phyloP scores from a whole-genome alignment of 2,888 invertebrate species.

The Notodonta ziczac region DNA sequence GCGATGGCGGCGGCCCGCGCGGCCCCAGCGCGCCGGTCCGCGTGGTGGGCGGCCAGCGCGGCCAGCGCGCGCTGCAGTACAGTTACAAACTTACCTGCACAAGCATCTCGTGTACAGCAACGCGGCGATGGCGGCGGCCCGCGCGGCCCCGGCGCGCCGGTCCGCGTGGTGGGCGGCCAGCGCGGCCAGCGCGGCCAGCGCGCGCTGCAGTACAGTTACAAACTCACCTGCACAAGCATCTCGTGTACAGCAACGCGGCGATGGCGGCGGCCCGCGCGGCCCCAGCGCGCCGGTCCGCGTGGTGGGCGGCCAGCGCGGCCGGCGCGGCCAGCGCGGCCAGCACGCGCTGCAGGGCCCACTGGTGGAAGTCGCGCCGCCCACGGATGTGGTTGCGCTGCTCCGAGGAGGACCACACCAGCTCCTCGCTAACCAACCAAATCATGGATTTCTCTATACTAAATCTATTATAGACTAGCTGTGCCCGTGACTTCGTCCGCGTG shows the following conservation, averaged over 20 bases:
- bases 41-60: constrained; percentile 56
- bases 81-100: constrained; percentile 49
- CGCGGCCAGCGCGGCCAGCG: constrained; percentile 61
- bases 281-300: constrained; percentile 41
- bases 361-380: constrained; percentile 82
- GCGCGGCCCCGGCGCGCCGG: constrained; percentile 37
- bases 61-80: constrained; percentile 59
- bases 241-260: constrained; percentile 55
- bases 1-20: constrained; percentile 51
- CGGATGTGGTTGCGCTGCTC: constrained; percentile 80
- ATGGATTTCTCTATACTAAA: too few species aligned
- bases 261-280: constrained; percentile 46
- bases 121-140: constrained; percentile 50
- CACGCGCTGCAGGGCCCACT: constrained; percentile 77
- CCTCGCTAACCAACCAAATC: constrained; percentile 61
- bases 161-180: constrained; percentile 55
- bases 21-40: constrained; percentile 44
- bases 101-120: constrained; percentile 62
- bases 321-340: constrained; percentile 60
- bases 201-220: constrained; percentile 13
- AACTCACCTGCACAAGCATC: constrained; percentile 63
- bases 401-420: constrained; percentile 80
- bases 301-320: constrained; percentile 58
- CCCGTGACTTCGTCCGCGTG: too few species aligned
- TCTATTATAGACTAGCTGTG: too few species aligned